Evolutionary conservation across 2,797 vertebrate genomes (phyloP).

Genomic region (Cynodonichthys magdalenae): DNA sequence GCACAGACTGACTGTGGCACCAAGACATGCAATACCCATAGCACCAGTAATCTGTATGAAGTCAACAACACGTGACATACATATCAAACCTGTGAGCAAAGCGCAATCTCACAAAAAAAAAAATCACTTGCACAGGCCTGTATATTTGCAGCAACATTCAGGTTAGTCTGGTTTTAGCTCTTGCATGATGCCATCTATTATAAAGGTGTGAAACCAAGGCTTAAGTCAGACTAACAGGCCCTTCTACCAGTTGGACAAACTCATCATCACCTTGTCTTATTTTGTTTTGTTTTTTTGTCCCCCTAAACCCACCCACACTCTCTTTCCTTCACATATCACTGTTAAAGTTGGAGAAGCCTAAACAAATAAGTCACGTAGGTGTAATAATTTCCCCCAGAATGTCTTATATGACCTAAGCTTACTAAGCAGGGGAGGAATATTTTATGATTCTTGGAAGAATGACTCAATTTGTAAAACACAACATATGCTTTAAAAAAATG

Average conservation of each 20-base stretch:
- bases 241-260: constrained; percentile 76
- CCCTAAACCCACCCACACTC: constrained; percentile 31
- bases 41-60: constrained; percentile 56
- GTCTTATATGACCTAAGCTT: constrained; percentile 16
- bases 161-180: constrained; percentile 65
- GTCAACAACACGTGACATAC: constrained; percentile 57
- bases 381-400: constrained; percentile 42
- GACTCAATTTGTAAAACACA: constrained; percentile 55
- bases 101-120: constrained; percentile 23
- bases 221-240: constrained; percentile 57
- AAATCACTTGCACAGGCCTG: constrained; percentile 7
- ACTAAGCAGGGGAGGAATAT: constrained; percentile 40
- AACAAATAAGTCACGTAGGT: constrained; percentile 54
- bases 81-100: constrained; percentile 44
- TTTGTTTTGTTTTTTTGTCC: constrained; percentile 1
- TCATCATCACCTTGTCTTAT: constrained; percentile 47
- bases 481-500: constrained; percentile 15
- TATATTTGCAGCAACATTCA: constrained; percentile 37
- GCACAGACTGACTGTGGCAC: constrained; percentile 58
- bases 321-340: constrained; percentile 42
- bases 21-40: constrained; percentile 50
- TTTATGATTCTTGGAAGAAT: constrained; percentile 48
- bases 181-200: constrained; percentile 45
- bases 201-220: constrained; percentile 54
- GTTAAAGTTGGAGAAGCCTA: constrained; percentile 54